Percentiles rank a stretch among this genome's conserved stretches.
phyloP scores from a whole-genome alignment of 2,888 invertebrate genomes.

The Aleiodes alternator region DNA sequence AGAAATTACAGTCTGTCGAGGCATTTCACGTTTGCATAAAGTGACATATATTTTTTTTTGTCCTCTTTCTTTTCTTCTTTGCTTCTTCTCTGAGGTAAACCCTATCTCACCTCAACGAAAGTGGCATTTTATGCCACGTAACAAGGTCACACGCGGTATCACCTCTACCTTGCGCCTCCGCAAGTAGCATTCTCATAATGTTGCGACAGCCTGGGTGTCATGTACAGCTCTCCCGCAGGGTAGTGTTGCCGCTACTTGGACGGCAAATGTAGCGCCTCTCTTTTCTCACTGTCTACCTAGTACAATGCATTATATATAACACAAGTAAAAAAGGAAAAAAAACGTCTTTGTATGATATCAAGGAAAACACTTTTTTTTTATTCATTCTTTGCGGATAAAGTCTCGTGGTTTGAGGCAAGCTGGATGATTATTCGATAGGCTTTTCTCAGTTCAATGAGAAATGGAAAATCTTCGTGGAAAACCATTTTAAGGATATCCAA shows the following conservation, averaged over 20 bases:
- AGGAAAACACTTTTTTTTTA: not conserved
- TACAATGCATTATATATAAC: slow-evolving; percentile 15
- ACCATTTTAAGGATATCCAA: no score
- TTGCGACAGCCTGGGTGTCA: slow-evolving; percentile 57
- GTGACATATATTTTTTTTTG: not conserved
- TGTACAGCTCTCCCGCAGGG: slow-evolving; percentile 44
- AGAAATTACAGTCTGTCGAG: slow-evolving; percentile 23
- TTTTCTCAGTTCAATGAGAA: no score
- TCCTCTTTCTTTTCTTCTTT: slow-evolving; percentile 36
- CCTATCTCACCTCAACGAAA: slow-evolving; percentile 30
- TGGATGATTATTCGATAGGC: no score
- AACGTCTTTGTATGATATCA: not conserved
- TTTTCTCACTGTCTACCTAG: slow-evolving; percentile 30
- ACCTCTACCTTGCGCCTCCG: slow-evolving; percentile 41
- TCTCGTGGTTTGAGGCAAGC: not conserved
- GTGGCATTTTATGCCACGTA: slow-evolving; percentile 58
- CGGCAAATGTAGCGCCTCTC: slow-evolving; percentile 25
- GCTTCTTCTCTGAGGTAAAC: slow-evolving; percentile 1
- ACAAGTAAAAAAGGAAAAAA: not conserved
- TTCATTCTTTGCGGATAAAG: not conserved
- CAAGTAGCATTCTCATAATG: slow-evolving; percentile 55
- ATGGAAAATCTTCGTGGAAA: no score
- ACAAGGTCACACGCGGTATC: slow-evolving; percentile 60
- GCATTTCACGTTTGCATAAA: slow-evolving; percentile 19
- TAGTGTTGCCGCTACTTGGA: slow-evolving; percentile 15